Evolutionary conservation across 2,888 invertebrate genomes (phyloP).

Genomic region (Drosophila atripex): DNA sequence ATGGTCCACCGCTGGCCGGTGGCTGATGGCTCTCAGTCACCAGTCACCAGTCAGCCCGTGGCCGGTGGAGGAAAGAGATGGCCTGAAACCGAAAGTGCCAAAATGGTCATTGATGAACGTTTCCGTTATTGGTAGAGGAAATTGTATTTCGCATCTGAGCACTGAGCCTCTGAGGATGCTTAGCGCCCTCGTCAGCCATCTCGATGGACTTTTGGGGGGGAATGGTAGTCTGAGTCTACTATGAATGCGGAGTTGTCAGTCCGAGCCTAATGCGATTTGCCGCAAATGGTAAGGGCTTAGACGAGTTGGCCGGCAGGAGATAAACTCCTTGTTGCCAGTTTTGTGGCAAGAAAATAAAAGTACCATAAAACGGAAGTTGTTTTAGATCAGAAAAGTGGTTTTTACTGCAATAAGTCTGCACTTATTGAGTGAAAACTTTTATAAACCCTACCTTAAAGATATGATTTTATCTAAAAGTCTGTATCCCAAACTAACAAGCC

Average conservation of each 20-base stretch:
- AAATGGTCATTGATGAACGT: constrained; percentile 66
- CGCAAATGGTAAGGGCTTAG: constrained; percentile 28
- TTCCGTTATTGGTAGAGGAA: constrained; percentile 59
- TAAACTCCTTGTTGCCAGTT: no score
- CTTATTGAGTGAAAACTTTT: background rate
- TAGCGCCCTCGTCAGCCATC: constrained; percentile 35
- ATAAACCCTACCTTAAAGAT: background rate
- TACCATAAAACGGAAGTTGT: constrained; percentile 20
- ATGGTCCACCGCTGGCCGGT: constrained; percentile 11
- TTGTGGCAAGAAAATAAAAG: constrained; percentile 4
- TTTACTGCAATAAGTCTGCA: background rate
- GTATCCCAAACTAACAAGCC: background rate
- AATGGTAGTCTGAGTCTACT: background rate
- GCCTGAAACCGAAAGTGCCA: constrained; percentile 67
- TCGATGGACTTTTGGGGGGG: constrained; percentile 20
- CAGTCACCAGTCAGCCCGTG: constrained; percentile 10
- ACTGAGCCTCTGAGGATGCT: constrained; percentile 32
- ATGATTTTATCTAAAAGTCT: constrained; percentile 10
- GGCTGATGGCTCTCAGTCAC: constrained; percentile 46
- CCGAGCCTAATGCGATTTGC: constrained; percentile 40
- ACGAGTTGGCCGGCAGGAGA: constrained; percentile 15
- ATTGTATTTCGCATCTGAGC: constrained; percentile 45
- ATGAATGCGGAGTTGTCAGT: constrained; percentile 11
- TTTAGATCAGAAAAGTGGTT: constrained; percentile 16
- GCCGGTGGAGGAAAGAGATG: constrained; percentile 49